Evolutionary conservation across 1,140 invertebrate genomes (phyloP).

Genomic region (Eriosoma lanigerum): DNA sequence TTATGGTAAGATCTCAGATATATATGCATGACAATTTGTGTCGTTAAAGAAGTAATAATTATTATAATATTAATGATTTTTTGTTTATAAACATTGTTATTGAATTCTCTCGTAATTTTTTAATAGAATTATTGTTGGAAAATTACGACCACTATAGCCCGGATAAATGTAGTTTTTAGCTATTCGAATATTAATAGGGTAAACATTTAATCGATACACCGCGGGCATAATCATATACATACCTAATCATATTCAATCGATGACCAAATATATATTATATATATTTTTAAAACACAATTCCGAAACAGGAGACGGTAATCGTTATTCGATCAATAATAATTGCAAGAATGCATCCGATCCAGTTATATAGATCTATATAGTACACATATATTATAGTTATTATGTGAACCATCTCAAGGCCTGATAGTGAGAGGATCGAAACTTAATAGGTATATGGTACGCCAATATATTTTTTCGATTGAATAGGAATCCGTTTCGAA

Average conservation of each 20-base stretch:
- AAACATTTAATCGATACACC: background rate
- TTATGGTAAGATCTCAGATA: no score
- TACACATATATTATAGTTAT: background rate
- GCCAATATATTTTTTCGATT: constrained; percentile 6
- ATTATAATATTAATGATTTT: no score
- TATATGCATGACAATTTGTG: no score
- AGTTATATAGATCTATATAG: background rate
- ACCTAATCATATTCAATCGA: no score
- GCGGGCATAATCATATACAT: constrained; percentile 8
- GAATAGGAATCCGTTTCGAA: constrained; percentile 30
- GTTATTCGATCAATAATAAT: constrained; percentile 9
- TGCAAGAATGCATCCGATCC: background rate
- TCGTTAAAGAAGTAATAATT: no score
- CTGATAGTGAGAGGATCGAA: constrained; percentile 33
- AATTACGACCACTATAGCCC: no score
- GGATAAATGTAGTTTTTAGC: no score
- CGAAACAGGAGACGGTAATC: background rate
- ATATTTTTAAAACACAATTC: background rate
- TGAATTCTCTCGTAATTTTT: no score
- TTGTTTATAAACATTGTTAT: no score
- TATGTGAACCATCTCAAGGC: constrained; percentile 33
- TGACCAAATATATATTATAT: constrained; percentile 12
- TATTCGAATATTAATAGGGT: background rate
- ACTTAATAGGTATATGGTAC: background rate
- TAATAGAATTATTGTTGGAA: no score